Conservation (phyloP, 2,797 vertebrate species). For the Merluccius polli region DNA sequence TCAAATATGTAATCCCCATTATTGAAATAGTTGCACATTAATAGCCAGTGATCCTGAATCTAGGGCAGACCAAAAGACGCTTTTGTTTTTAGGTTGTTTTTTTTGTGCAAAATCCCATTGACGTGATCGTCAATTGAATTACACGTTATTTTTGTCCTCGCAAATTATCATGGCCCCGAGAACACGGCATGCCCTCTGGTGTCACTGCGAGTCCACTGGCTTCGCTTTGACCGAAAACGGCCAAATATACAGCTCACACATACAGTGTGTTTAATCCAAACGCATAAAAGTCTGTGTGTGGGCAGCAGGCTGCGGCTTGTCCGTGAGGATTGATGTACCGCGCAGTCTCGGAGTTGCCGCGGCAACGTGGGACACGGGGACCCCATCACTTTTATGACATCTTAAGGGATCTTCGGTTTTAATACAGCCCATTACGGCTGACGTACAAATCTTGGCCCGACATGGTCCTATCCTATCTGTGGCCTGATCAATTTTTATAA, state of each 20-base stretch:
- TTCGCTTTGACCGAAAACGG: constrained; percentile 52
- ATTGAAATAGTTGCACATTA: not conserved
- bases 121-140: not conserved
- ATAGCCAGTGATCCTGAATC: not conserved
- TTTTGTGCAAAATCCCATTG: not conserved
- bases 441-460: constrained; percentile 98
- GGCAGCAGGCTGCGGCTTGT: constrained; percentile 72
- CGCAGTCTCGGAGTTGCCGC: constrained; percentile 41
- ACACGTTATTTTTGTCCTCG: not conserved
- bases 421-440: constrained; percentile 99
- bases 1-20: not conserved
- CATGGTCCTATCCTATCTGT: constrained; percentile 89
- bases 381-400: constrained; percentile 80
- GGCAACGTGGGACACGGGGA: constrained; percentile 55
- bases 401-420: constrained; percentile 97
- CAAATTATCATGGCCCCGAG: constrained; percentile 49
- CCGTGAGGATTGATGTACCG: constrained; percentile 74
- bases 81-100: not conserved
- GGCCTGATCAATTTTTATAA: constrained; percentile 99
- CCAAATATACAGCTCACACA: constrained; percentile 69
- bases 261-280: constrained; percentile 72
- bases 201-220: constrained; percentile 50
- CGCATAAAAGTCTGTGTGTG: constrained; percentile 63
- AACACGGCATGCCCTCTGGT: constrained; percentile 54
- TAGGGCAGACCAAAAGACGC: not conserved